Evolutionary conservation across 2,888 invertebrate species (phyloP), one percentile per base, ranked within the genome.

Genomic region (Drosophila phalerata): DNA sequence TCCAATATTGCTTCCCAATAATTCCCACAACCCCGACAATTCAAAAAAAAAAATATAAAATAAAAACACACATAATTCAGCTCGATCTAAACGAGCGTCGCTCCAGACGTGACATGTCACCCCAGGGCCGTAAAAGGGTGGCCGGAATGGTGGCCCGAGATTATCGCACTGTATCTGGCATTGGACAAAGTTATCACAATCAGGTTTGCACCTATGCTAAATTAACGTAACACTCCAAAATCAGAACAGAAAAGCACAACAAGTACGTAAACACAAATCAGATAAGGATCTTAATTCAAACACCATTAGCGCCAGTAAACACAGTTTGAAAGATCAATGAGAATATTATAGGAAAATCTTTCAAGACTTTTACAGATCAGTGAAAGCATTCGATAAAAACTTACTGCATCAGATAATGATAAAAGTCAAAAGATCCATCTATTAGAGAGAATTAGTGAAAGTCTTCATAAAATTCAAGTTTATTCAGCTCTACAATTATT

Each of bases 51-150:
- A 70, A 56, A 45, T 22, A 49, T n/a, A 28, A 43, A 56, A 22
- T 22, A 4, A 40, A 34, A 47, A 75, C 52, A 42, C 69, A 69
- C 56, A 87, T 53, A 56, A 77, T 75, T 87, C 92, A 94, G 89
- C 93, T 94, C 92, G 93, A 95, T 88, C 92, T 93, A 90, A 95
- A 95, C 82, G 95, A 96, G 82, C 94, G 96, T 90, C 95, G 95
- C 88, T 97, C 96, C 82, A 94, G 97, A 86, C 95, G 97, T 88
- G 97, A 97, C 92, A 96, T 97, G 95, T 97, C 97, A 69, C 96
- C 96, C 55, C 95, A 96, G 78, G 95, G 95, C 77, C 94, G 96
- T 79, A 95, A 96, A 89, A 93, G 95, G 85, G 94, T 95, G 63
- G 94, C 95, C 71, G 94, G 95, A 84, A 94, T 95, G 94, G 93